Base-by-base conservation (phyloP, 2,888 invertebrate genomes). In the Dryococelus australis region DNA sequence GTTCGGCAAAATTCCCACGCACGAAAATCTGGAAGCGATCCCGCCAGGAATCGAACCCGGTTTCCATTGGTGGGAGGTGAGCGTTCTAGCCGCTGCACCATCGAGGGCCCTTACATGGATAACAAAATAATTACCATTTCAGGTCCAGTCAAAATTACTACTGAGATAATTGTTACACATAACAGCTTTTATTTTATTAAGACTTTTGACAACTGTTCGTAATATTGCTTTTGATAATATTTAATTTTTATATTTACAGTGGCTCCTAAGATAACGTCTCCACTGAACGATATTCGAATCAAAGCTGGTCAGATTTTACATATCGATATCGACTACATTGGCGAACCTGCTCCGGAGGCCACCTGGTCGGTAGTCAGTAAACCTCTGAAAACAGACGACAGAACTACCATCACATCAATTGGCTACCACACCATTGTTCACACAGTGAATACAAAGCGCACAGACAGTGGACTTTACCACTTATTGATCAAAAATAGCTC, bases 301-400 rank as follows among this genome's bases (percentile, higher is more conserved):
- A 99, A 98, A 92, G 97, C 97, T 89, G 98, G 98, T 85, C 97
- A 98, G 90, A 97, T 98, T 89, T 96, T 98, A 93, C 97, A 97
- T 90, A 94, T 97, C 89, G 98, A 98, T 91, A 96, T 99, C 83
- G 96, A 98, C 91, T 99, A 97, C 91, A 95, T 97, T 90, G 99
- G 99, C 88, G 98, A 99, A 92, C 99, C 99, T 26, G 94, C 95
- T 87, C 99, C 99, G 47, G 97, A 97, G 91, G 98, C 97, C 3
- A 95, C 94, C 88, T 99, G 99, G 99, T 96, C 96, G 47, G 95
- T 95, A 88, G 96, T 96, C 88, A 95, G 95, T 87, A 95, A 94
- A 91, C 94, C 96, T 20, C 93, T 98, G 0, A 93, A 94, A 26
- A 96, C 96, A 2, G 96, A 96, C 91, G 96, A 97, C 87, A 95